Base-by-base conservation (phyloP, 2,797 vertebrate genomes). In the Poeciliopsis presidionis region DNA sequence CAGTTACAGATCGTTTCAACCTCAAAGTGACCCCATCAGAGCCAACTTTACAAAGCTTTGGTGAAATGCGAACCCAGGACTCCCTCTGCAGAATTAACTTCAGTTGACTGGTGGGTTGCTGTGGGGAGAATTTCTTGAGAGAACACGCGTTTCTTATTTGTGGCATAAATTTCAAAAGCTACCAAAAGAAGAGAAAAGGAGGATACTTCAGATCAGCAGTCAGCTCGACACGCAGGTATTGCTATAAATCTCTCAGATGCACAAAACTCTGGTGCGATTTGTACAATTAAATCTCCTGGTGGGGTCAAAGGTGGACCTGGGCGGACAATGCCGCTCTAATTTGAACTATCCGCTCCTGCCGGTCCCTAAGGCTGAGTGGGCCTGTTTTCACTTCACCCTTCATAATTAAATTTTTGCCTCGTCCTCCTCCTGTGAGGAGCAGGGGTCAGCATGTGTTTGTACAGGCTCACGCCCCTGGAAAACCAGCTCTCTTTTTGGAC, bases 71-170 rank as follows among this genome's bases (percentile, higher is more conserved):
- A 96, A 93, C 92, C 91, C 81, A 74, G 81, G 71, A 89, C 93
- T 92, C 94, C 49, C 89, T 89, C 89, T 83, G 83, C 65, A 84
- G 92, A 95, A 94, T 94, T 93, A 92, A 92, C 87, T 90, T 91
- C 89, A 91, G 93, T 94, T 93, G 92, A 81, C 76, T 82, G 81
- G 90, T 79, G 79, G 92, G 91, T 90, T 70, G 73, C 89, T 65
- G 87, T 81, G 78, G 78, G 85, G 84, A 91, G 84, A 76, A 81
- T 75, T 81, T 88, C 81, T 75, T 81, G 85, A 86, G 85, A 79
- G 89, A 92, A 94, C 93, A 95, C 93, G 86, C 93, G 91, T 92
- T 93, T 94, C 91, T 93, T 86, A 95, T 96, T 95, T 95, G 83
- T 85, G 80, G 87, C 81, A 83, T 84, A 76, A 88, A 78, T 82